phyloP scores from a whole-genome alignment of 2,888 invertebrate genomes.

The Myopa tessellatipennis region DNA sequence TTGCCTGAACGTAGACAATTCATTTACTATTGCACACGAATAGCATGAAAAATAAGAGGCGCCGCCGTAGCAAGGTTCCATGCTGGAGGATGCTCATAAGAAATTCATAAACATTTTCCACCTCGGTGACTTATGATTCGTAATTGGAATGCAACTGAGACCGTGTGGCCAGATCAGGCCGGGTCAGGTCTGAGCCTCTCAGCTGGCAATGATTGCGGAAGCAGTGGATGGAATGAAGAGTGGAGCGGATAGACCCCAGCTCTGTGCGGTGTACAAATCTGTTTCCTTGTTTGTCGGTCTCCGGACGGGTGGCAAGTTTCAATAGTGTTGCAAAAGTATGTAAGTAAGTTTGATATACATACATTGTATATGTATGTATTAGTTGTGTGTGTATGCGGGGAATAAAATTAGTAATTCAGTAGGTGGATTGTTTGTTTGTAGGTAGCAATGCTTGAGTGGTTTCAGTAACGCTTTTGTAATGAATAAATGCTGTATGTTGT shows the following conservation, averaged over 20 bases:
- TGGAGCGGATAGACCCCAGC: no score
- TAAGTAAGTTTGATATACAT: no score
- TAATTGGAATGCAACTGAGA: constrained; percentile 66
- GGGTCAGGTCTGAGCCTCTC: constrained; percentile 1
- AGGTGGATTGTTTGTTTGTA: constrained; percentile 38
- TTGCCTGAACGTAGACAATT: constrained; percentile 20
- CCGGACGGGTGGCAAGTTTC: constrained; percentile 12
- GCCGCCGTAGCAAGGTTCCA: neutral
- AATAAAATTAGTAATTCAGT: constrained; percentile 41
- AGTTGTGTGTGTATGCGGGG: neutral
- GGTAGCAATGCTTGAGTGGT: constrained; percentile 11
- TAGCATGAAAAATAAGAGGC: constrained; percentile 1
- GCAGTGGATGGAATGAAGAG: neutral
- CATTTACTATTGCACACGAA: constrained; percentile 32
- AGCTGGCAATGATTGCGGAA: neutral
- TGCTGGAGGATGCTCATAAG: constrained; percentile 56
- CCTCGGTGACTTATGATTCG: constrained; percentile 58
- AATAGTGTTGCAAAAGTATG: neutral
- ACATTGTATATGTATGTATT: neutral
- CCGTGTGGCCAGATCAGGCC: constrained; percentile 26
- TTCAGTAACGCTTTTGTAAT: constrained; percentile 22
- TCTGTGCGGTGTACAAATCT: constrained; percentile 16
- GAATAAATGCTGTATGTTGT: constrained; percentile 15
- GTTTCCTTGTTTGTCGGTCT: constrained; percentile 18
- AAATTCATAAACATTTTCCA: constrained; percentile 66